A percentile compares a stretch with the other conserved stretches of the same genome.
phyloP scores from a whole-genome alignment of 2,888 invertebrate species.

The Fragum sueziense region DNA sequence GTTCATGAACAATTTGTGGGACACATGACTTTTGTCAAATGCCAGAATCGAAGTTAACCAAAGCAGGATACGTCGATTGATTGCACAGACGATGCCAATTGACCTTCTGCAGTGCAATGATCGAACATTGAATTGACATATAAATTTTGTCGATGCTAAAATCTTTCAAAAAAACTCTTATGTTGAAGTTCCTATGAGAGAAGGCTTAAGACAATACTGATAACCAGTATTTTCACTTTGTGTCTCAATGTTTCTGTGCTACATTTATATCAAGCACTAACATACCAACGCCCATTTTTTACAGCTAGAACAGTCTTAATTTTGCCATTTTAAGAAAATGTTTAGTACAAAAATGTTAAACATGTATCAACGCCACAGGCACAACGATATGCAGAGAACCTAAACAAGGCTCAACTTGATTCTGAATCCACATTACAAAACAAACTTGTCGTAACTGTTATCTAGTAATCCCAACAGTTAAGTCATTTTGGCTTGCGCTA shows the following conservation, averaged over 20 bases:
- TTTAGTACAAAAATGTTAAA: no score
- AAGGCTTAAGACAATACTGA: not conserved
- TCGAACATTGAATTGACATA: no score
- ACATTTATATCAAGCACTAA: not conserved
- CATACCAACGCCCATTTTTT: not conserved
- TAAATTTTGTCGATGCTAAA: not conserved
- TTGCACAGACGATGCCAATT: no score
- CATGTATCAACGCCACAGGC: no score
- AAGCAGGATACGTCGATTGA: no score
- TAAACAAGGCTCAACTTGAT: not conserved
- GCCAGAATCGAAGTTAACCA: no score
- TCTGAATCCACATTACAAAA: not conserved
- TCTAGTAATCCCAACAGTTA: no score
- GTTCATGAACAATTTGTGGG: no score
- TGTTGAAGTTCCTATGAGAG: not conserved
- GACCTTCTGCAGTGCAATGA: no score
- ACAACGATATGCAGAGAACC: not conserved
- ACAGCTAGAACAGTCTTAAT: not conserved
- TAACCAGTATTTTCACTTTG: not conserved
- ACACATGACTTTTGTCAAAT: no score
- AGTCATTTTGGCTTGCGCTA: no score
- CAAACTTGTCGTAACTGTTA: no score
- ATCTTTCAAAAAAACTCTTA: not conserved
- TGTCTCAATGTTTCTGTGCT: not conserved
- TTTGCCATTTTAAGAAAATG: not conserved